Evolutionary conservation across 2,888 invertebrate genomes (phyloP), one percentile per base, ranked within the genome.

Genomic region (Notocelia uddmanniana): DNA sequence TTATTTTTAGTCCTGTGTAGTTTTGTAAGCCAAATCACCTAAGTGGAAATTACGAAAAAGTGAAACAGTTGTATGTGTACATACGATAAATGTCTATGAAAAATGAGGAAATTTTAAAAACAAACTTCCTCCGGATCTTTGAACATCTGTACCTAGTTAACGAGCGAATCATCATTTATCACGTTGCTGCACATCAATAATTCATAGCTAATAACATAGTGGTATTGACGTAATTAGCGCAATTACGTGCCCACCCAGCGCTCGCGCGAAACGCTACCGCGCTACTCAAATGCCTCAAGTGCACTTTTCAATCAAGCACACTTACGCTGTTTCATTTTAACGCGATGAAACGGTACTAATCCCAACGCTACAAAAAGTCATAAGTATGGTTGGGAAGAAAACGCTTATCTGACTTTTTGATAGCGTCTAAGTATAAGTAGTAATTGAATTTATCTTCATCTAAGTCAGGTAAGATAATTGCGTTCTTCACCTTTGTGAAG

Each of bases 141-240:
- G 64, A 18, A 21, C 50, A 60, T 68, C 68, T 54, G 69, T 82
- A 85, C 82, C 83, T 84, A 82, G 83, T 84, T 84, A 84, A 84
- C 84, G 82, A 85, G 82, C 81, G 82, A 79, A 84, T 75, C 84
- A 86, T 85, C 84, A 85, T 87, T 87, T 86, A 90, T 88, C 87
- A 87, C 82, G 82, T 85, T 83, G 84, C 84, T 77, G 82, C 80
- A 77, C 86, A 91, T 91, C 90, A 90, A 92, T 91, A 91, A 92
- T 91, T 93, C 91, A 92, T 92, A 83, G 82, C 84, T 88, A 89
- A 89, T 90, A 89, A 87, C 85, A 87, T 83, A 85, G 87, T 85
- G 85, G 86, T 85, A 88, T 86, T 89, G 92, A 89, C 87, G 87
- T 92, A 91, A 92, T 92, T 92, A 92, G 89, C 84, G 88, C 90